Conservation (phyloP, 2,797 vertebrate species). For the Rhodeus uyekii region DNA sequence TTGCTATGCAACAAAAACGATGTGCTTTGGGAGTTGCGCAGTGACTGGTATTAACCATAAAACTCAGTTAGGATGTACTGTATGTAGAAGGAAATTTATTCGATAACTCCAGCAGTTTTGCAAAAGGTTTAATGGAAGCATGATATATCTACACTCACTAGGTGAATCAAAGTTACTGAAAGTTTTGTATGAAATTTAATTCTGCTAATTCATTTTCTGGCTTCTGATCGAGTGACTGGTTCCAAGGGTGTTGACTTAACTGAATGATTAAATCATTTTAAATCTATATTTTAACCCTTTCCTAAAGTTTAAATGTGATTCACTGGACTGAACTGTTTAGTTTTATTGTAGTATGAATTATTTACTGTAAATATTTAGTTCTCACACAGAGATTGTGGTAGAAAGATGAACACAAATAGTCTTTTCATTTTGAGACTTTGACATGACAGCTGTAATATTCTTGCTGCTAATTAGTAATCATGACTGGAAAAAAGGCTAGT, state of each 20-base stretch:
- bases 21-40: neutral
- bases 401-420: neutral
- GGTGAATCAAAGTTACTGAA: neutral
- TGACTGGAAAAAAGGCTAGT: neutral
- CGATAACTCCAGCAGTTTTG: neutral
- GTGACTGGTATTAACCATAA: neutral
- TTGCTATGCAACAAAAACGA: slow-evolving; percentile 1
- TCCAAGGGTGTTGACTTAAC: neutral
- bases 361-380: neutral
- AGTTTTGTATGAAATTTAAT: neutral
- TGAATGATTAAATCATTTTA: neutral
- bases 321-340: neutral
- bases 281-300: neutral
- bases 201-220: neutral
- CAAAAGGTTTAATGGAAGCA: neutral
- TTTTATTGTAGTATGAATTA: neutral
- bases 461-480: neutral
- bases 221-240: neutral
- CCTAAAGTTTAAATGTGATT: neutral
- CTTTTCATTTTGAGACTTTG: neutral
- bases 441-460: neutral
- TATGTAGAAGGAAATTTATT: neutral
- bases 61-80: neutral
- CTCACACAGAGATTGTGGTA: neutral
- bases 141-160: neutral